These are phyloP conservation scores for Holacanthus passer DNA, from an alignment of 2,113 vertebrate species.

Conservation along the genomic window DNA sequence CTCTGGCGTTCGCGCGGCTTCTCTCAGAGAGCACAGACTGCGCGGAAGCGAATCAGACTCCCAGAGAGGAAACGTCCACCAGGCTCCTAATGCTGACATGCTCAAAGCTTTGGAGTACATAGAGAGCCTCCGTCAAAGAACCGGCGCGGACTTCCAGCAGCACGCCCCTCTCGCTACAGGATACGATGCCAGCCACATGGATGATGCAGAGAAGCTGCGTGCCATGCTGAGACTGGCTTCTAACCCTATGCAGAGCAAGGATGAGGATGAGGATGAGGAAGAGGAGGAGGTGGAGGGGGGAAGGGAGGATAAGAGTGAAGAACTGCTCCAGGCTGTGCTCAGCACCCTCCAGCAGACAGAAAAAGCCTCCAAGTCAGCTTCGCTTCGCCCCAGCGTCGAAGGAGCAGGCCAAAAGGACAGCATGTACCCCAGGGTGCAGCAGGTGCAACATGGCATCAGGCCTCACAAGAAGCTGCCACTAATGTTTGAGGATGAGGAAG, in stretches of 20 bases:
- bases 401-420: constrained; percentile 15
- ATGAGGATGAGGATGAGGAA: constrained; percentile 47
- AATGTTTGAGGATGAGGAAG: constrained; percentile 87
- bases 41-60: constrained; percentile 85
- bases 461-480: constrained; percentile 84
- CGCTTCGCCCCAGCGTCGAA: constrained; percentile 62
- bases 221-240: constrained; percentile 85
- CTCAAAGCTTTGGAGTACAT: constrained; percentile 95
- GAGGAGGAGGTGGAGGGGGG: constrained; percentile 69
- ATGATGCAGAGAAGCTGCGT: constrained; percentile 68
- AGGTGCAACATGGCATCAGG: constrained; percentile 77
- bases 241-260: constrained; percentile 75
- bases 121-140: constrained; percentile 90
- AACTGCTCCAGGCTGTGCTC: constrained; percentile 90
- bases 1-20: constrained; percentile 82
- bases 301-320: constrained; percentile 88
- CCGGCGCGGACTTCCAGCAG: constrained; percentile 68
- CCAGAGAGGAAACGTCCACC: constrained; percentile 79
- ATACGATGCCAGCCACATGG: constrained; percentile 63
- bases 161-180: constrained; percentile 71
- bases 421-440: constrained; percentile 80
- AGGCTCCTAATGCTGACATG: constrained; percentile 89
- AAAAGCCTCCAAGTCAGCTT: constrained; percentile 80
- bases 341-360: constrained; percentile 90
- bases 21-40: constrained; percentile 89